Evolutionary conservation across 2,797 vertebrate species (phyloP).

Genomic region (Diglossa cyanea): DNA sequence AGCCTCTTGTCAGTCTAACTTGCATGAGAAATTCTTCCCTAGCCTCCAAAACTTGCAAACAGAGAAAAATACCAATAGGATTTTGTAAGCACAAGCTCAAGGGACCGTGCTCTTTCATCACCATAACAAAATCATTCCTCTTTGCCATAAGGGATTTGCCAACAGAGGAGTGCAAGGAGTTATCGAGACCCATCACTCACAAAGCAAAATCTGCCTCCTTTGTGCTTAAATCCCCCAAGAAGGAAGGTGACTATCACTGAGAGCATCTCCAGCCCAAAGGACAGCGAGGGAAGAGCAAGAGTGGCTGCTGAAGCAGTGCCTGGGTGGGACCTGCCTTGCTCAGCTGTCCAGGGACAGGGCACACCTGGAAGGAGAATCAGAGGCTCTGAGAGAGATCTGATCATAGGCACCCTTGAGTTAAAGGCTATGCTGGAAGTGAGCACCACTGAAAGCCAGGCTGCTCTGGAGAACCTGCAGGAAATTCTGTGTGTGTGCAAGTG

Average conservation of each 20-base stretch:
- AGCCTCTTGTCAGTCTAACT: not conserved
- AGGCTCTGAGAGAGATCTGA: not conserved
- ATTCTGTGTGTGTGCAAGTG: fast-evolving
- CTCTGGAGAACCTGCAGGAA: not conserved
- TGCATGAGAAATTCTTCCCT: not conserved
- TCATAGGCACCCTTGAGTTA: not conserved
- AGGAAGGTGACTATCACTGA: not conserved
- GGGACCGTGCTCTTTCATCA: not conserved
- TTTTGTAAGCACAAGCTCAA: not conserved
- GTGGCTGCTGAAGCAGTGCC: not conserved
- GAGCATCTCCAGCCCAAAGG: not conserved
- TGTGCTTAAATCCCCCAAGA: not conserved
- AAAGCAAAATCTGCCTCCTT: not conserved
- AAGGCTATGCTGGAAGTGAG: not conserved
- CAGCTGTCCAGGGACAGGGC: not conserved
- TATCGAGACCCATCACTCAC: not conserved
- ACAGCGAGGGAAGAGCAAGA: not conserved
- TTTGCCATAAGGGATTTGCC: not conserved
- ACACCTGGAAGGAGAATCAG: not conserved
- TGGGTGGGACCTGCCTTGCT: not conserved
- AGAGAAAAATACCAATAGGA: not conserved
- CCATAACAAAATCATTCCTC: not conserved
- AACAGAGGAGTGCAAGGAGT: not conserved
- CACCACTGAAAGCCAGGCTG: not conserved
- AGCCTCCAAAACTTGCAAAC: not conserved